These are phyloP conservation scores for Linyphia triangularis DNA, from an alignment of 2,888 invertebrate species.

Conservation along the genomic window DNA sequence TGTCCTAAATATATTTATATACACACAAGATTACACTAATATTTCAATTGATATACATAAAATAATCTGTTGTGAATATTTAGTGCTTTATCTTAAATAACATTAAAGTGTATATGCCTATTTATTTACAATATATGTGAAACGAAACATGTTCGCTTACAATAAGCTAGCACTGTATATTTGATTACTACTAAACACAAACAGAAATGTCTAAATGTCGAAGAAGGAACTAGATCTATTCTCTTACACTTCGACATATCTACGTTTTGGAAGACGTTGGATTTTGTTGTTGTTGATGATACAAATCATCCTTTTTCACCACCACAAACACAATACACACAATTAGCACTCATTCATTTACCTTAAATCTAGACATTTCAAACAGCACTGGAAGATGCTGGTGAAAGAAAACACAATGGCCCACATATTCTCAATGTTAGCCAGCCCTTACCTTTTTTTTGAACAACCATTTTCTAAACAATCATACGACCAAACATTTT, in stretches of 20 bases:
- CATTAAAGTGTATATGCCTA: conserved; percentile 43
- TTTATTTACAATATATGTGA: conserved; percentile 49
- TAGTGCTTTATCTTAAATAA: conserved; percentile 61
- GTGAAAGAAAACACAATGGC: conserved; percentile 28
- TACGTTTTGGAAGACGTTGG: conserved; percentile 75
- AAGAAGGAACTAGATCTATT: conserved; percentile 44
- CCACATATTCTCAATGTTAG: background rate
- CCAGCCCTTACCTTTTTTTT: background rate
- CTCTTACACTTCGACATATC: conserved; percentile 61
- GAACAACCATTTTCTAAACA: background rate
- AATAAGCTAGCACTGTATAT: conserved; percentile 11
- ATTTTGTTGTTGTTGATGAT: conserved; percentile 68
- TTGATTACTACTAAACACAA: background rate
- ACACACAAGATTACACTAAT: conserved; percentile 56
- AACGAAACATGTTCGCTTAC: conserved; percentile 7
- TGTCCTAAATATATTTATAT: conserved; percentile 63
- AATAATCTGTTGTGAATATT: conserved; percentile 58
- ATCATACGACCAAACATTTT: background rate
- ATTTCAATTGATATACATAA: conserved; percentile 45
- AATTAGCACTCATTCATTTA: conserved; percentile 49
- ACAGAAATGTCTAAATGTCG: conserved; percentile 39
- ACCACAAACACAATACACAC: conserved; percentile 45
- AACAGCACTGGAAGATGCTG: conserved; percentile 22
- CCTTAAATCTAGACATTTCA: conserved; percentile 39
- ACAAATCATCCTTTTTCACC: conserved; percentile 36